Base-by-base conservation (phyloP, 2,888 invertebrate genomes). In the Mycogona germanica region DNA sequence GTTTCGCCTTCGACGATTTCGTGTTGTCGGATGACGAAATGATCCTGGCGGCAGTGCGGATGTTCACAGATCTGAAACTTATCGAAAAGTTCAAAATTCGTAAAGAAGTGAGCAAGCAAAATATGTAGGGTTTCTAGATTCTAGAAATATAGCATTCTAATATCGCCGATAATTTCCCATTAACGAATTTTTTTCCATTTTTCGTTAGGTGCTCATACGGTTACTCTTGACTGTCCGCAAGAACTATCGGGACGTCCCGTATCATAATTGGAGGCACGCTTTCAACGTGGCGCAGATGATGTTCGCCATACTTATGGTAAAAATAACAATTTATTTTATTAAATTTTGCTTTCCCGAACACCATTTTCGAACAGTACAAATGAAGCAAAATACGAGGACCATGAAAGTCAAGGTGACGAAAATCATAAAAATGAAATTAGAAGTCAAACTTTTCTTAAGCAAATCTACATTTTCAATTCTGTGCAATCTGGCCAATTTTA, bases 241-340 rank as follows among this genome's bases (percentile, higher is more conserved):
- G 70, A 93, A 93, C 69, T 93, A 93, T 73, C 78, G 93, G 61
- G 87, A 89, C 69, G 88, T 93, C 54, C 89, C 87, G 30, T 93
- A 93, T 68, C 93, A 93, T 71, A 93, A 93, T 70, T 93, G 92
- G 93, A 78, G 92, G 65, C 75, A 75, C 61, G 75, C 75, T 35
- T 75, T 75, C 62, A 75, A 74, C 61, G 75, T 75, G 14, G 72
- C 73, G 38, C 75, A 75, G 64, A 68, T 73, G 55, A 75, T 75
- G 75, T 75, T 73, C 61, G 70, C 72, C 6, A 68, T 73, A 38
- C 61, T 75, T 9, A 72, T 70, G 69, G 75, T 74, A 63, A 69
- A 69, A 68, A 60, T 6, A 12, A 30, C 30, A n/a, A n/a, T n/a
- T n/a, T n/a, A n/a, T n/a, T n/a, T n/a, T 35, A 35, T 12, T 35